Conservation (phyloP, 2,113 vertebrate genomes). For the Scortum barcoo region DNA sequence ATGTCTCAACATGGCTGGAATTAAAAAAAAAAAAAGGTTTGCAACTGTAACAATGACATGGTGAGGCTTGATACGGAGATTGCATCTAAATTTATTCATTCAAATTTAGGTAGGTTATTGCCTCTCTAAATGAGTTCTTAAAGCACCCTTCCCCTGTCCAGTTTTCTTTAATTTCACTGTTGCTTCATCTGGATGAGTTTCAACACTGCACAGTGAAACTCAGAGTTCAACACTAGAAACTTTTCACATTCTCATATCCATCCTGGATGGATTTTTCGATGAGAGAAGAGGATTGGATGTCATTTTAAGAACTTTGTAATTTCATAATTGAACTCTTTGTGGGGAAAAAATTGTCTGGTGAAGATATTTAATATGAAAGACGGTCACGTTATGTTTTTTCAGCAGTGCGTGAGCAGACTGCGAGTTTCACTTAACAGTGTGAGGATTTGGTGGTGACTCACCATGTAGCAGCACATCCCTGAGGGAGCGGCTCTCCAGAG, state of each 20-base stretch:
- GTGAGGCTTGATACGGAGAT: neutral
- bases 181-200: neutral
- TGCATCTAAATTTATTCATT: neutral
- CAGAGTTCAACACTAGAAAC: neutral
- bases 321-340: too few relatives aligned
- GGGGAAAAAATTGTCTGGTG: neutral
- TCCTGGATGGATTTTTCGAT: neutral
- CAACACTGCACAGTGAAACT: neutral
- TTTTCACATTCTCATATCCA: neutral
- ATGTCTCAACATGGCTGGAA: neutral
- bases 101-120: neutral
- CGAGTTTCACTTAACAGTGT: neutral
- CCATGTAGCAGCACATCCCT: conserved; percentile 93
- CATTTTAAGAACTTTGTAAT: too few relatives aligned
- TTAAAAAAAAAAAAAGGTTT: neutral
- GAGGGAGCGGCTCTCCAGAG: conserved; percentile 96
- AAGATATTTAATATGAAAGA: neutral
- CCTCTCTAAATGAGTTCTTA: neutral
- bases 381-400: neutral
- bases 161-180: neutral
- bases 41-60: neutral
- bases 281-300: neutral
- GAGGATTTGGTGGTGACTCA: conserved; percentile 59
- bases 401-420: neutral
- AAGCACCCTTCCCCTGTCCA: neutral